Evolutionary conservation across 1,140 invertebrate genomes (phyloP), one percentile per base, ranked within the genome.

Genomic region (Galleria mellonella): DNA sequence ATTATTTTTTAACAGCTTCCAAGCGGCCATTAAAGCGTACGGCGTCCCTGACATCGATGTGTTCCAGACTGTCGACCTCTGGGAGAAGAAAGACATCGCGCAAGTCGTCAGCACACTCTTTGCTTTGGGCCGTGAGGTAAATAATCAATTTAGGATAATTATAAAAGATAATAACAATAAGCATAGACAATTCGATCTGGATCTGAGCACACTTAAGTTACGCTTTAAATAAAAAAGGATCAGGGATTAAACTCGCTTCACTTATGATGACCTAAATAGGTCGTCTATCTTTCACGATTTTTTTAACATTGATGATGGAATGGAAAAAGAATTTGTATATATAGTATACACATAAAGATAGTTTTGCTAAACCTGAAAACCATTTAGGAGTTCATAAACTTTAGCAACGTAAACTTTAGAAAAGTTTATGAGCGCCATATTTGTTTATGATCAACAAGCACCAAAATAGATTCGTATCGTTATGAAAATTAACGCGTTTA

Each of bases 31-130:
- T 51, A 93, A 93, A 61, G 90, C 89, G 13, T 97, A 97, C 73
- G 97, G 97, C 54, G 96, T 98, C 8, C 90, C 94, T 10, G 95
- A 97, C 55, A 92, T 97, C 38, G 97, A 99, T 83, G 90, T 98
- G 0, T 99, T 99, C 90, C 97, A 99, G 88, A 97, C 97, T 7
- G 96, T 97, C 29, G 97, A 98, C 83, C 88, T 99, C 27, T 98
- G 94, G 86, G 97, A 98, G 72, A 94, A 93, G 86, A 97, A 98
- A 82, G 97, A 98, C 77, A 97, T 98, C 71, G 92, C 94, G 11
- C 92, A 94, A 77, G 96, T 99, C 7, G 97, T 96, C 43, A 96
- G 94, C 84, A 97, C 95, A 60, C 92, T 98, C 50, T 97, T 95
- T 73, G 95, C 97, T 28, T 89, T 98, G 41, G 97, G 96, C 49